Conservation (phyloP, 1,140 invertebrate genomes). For the Cydia splendana region DNA sequence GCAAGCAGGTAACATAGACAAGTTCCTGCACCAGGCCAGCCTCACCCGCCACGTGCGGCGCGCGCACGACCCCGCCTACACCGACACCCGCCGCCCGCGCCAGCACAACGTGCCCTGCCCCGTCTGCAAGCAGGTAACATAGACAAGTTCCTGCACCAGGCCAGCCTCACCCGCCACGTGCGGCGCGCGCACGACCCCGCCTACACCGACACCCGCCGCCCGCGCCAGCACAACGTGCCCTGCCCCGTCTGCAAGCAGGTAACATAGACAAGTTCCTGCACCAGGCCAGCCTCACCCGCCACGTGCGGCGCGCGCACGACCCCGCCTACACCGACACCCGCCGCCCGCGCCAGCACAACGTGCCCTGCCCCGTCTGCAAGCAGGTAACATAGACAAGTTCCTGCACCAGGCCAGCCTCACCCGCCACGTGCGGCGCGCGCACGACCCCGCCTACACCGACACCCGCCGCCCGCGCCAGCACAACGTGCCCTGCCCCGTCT, state of each 20-base stretch:
- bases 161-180: conserved; percentile 87
- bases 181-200: conserved; percentile 88
- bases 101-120: conserved; percentile 89
- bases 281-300: conserved; percentile 85
- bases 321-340: conserved; percentile 84
- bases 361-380: conserved; percentile 89
- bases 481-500: conserved; percentile 89
- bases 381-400: conserved; percentile 87
- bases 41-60: conserved; percentile 90
- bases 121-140: conserved; percentile 84
- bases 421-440: conserved; percentile 89
- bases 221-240: conserved; percentile 84
- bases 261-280: conserved; percentile 90
- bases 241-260: conserved; percentile 88
- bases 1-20: conserved; percentile 84
- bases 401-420: conserved; percentile 87
- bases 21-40: conserved; percentile 87
- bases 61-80: conserved; percentile 88
- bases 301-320: conserved; percentile 90
- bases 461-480: conserved; percentile 77
- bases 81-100: conserved; percentile 77
- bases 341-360: conserved; percentile 82
- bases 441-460: conserved; percentile 88
- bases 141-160: conserved; percentile 91
- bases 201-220: conserved; percentile 82